Conservation (phyloP, 2,113 vertebrate genomes). For the Baryphthengus martii region DNA sequence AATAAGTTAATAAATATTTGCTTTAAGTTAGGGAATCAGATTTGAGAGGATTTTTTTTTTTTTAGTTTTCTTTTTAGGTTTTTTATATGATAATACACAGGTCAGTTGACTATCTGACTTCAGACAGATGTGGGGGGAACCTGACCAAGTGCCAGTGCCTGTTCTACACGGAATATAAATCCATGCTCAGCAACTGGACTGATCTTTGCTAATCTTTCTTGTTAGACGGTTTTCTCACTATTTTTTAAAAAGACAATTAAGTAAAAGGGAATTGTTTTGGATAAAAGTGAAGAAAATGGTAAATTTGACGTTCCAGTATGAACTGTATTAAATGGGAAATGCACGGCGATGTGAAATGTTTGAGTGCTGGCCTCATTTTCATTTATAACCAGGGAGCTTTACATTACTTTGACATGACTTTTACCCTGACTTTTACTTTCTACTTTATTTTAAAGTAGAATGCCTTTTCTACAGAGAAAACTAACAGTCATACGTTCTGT, state of each 20-base stretch:
- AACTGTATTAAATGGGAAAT: background rate
- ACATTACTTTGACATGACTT: background rate
- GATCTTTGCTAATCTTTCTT: background rate
- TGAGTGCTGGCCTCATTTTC: background rate
- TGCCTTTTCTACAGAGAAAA: background rate
- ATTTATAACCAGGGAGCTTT: background rate
- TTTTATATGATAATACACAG: background rate
- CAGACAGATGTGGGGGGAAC: background rate
- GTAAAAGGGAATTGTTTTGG: background rate
- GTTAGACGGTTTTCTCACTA: background rate
- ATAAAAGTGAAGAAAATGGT: background rate
- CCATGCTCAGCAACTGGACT: background rate
- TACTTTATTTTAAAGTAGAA: background rate
- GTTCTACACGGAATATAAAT: background rate
- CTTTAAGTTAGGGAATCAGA: background rate
- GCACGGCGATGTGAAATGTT: background rate
- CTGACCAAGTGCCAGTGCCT: background rate
- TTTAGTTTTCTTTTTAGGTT: background rate
- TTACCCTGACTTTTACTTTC: background rate
- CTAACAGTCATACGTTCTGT: background rate
- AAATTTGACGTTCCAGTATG: background rate
- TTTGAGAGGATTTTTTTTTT: background rate
- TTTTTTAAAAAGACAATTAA: background rate
- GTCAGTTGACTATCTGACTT: background rate
- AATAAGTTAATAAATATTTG: background rate